Percentiles rank a stretch among this genome's conserved stretches.
Evolutionary conservation across 2,113 vertebrate genomes (phyloP).

Genomic region (Patagioenas fasciata): DNA sequence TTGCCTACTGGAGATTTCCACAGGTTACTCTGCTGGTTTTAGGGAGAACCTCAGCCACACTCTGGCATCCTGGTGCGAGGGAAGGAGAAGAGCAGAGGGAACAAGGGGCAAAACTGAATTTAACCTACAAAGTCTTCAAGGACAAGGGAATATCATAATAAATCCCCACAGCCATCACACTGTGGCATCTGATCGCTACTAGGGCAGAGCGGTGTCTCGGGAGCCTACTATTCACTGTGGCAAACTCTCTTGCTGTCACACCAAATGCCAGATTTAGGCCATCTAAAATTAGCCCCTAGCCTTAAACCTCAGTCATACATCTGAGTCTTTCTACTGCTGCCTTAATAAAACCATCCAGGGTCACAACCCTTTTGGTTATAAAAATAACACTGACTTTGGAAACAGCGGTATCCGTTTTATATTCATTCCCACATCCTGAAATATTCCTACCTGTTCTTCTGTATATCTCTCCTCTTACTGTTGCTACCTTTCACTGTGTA

Average conservation of each 20-base stretch:
- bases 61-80: background rate
- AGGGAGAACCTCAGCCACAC: background rate
- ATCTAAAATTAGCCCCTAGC: constrained; percentile 17
- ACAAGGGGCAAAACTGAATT: background rate
- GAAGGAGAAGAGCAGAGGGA: accelerated
- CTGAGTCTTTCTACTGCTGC: background rate
- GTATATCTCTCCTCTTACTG: background rate
- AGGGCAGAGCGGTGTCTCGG: accelerated
- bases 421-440: background rate
- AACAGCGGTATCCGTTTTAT: background rate
- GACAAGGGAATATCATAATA: background rate
- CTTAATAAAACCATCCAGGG: background rate
- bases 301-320: background rate
- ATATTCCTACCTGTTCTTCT: background rate
- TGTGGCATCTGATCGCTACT: background rate
- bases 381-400: background rate
- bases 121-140: background rate
- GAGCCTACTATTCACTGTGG: background rate
- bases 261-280: background rate
- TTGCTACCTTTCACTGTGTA: background rate
- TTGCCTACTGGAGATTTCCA: background rate
- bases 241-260: background rate
- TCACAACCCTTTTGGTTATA: background rate
- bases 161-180: background rate
- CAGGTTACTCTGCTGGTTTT: background rate